Percentiles rank a stretch among this genome's conserved stretches.
Evolutionary conservation across 1,140 invertebrate species (phyloP).

Genomic region (Orius insidiosus): DNA sequence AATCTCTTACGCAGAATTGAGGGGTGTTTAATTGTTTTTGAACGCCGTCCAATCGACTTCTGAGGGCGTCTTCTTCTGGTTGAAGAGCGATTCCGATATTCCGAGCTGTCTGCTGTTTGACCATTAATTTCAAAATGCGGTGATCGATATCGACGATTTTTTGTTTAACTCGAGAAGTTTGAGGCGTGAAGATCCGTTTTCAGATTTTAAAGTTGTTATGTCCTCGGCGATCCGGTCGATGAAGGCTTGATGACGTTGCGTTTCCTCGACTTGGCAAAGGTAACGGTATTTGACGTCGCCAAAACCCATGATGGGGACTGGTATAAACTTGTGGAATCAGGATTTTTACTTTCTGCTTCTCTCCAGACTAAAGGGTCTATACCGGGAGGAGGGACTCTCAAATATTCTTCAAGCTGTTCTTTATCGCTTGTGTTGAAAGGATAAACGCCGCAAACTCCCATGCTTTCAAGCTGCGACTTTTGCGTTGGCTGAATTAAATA

Average conservation of each 20-base stretch:
- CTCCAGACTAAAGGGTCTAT: conserved; percentile 67
- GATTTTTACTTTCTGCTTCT: conserved; percentile 85
- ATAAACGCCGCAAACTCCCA: conserved; percentile 43
- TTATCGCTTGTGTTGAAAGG: conserved; percentile 43
- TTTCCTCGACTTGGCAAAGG: conserved; percentile 67
- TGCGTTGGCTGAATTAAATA: conserved; percentile 48
- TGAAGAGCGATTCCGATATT: conserved; percentile 71
- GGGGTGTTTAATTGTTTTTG: conserved; percentile 73
- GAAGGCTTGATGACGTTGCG: conserved; percentile 54
- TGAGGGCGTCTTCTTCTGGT: conserved; percentile 73
- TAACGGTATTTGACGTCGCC: conserved; percentile 63
- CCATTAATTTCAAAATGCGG: conserved; percentile 61
- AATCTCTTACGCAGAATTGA: conserved; percentile 60
- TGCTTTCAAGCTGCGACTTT: conserved; percentile 46
- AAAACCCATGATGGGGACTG: conserved; percentile 85
- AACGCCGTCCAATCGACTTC: conserved; percentile 67
- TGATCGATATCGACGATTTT: conserved; percentile 59
- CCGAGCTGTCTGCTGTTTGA: conserved; percentile 67
- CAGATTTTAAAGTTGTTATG: conserved; percentile 52
- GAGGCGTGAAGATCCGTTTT: conserved; percentile 48
- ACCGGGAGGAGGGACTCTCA: conserved; percentile 73
- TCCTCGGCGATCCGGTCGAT: conserved; percentile 57
- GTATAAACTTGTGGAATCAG: conserved; percentile 74
- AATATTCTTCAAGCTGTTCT: conserved; percentile 68
- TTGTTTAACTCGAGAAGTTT: conserved; percentile 56